phyloP scores from a whole-genome alignment of 2,888 invertebrate species.

The Napeogenes inachia region DNA sequence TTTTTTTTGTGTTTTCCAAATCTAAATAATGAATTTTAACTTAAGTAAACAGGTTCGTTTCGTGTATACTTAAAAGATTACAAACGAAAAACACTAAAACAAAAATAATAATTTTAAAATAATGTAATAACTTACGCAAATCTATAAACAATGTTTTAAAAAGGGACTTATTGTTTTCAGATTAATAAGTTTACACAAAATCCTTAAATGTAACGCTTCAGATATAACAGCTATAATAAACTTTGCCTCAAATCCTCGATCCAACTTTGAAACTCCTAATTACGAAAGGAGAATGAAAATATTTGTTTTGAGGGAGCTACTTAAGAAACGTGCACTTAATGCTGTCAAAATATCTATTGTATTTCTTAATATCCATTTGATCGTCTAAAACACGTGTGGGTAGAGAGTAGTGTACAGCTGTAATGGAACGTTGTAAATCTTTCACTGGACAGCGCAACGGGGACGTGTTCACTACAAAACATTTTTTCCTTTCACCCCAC shows the following conservation, averaged over 20 bases:
- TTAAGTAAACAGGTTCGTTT: no score
- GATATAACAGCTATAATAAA: slow-evolving; percentile 14
- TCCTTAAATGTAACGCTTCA: not conserved
- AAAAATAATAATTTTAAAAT: not conserved
- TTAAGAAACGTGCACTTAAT: slow-evolving; percentile 18
- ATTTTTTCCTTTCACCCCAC: slow-evolving; percentile 61
- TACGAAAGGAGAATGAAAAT: slow-evolving; percentile 26
- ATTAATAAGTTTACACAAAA: not conserved
- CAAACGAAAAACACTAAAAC: not conserved
- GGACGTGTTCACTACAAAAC: slow-evolving; percentile 53
- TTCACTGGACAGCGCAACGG: slow-evolving; percentile 59
- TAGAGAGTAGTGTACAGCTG: slow-evolving; percentile 34
- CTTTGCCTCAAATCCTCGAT: slow-evolving; percentile 18
- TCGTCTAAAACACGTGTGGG: slow-evolving; percentile 18
- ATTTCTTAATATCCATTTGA: slow-evolving; percentile 15
- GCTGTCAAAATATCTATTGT: slow-evolving; percentile 23
- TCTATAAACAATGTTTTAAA: not conserved
- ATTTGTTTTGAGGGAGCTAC: slow-evolving; percentile 25
- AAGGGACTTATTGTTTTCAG: not conserved
- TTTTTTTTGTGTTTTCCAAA: no score
- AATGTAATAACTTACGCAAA: not conserved
- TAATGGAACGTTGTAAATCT: slow-evolving; percentile 71
- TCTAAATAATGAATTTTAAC: no score
- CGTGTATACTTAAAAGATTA: no score
- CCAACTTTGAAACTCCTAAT: slow-evolving; percentile 23